A percentile compares a stretch with the other conserved stretches of the same genome.
These are phyloP conservation scores for Drosophila nasuta DNA, from an alignment of 1,140 invertebrate species.

Conservation along the genomic window DNA sequence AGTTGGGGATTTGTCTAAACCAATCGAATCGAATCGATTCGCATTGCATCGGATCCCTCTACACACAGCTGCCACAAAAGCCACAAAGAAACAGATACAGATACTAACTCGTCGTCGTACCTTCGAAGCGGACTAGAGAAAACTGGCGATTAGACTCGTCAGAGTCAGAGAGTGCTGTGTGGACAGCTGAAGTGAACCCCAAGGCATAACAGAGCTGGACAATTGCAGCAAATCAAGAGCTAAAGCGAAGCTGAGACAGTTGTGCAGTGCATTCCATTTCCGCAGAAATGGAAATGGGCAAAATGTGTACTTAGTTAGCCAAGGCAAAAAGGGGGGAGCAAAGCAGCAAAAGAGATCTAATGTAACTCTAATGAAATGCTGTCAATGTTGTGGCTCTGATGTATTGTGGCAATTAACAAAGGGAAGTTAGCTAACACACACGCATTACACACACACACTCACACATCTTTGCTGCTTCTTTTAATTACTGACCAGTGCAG, in stretches of 20 bases:
- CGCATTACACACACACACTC: constrained; percentile 4
- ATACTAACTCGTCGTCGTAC: background rate
- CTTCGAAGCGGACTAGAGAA: constrained; percentile 1
- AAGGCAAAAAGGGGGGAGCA: background rate
- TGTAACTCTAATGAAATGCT: constrained; percentile 48
- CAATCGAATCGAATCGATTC: constrained; percentile 45
- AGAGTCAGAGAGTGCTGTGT: constrained; percentile 32
- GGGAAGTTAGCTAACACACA: constrained; percentile 45
- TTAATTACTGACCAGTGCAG: constrained; percentile 66
- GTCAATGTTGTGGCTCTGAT: constrained; percentile 33
- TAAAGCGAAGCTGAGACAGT: constrained; percentile 19
- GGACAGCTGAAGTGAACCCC: constrained; percentile 41
- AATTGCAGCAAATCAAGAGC: constrained; percentile 66
- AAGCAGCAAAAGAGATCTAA: constrained; percentile 54
- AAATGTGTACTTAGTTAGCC: background rate
- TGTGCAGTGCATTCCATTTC: constrained; percentile 48
- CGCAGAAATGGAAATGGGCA: constrained; percentile 49
- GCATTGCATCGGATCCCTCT: constrained; percentile 35
- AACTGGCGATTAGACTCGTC: constrained; percentile 40
- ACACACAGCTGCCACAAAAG: constrained; percentile 32
- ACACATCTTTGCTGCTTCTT: constrained; percentile 34
- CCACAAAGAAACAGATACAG: constrained; percentile 12
- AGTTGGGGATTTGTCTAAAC: constrained; percentile 46
- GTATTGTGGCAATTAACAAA: constrained; percentile 34
- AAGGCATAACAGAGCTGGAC: constrained; percentile 43